A percentile compares a stretch with the other conserved stretches of the same genome.
These are phyloP conservation scores for Mustelus asterias DNA, from an alignment of 2,113 vertebrate species.

Conservation along the genomic window DNA sequence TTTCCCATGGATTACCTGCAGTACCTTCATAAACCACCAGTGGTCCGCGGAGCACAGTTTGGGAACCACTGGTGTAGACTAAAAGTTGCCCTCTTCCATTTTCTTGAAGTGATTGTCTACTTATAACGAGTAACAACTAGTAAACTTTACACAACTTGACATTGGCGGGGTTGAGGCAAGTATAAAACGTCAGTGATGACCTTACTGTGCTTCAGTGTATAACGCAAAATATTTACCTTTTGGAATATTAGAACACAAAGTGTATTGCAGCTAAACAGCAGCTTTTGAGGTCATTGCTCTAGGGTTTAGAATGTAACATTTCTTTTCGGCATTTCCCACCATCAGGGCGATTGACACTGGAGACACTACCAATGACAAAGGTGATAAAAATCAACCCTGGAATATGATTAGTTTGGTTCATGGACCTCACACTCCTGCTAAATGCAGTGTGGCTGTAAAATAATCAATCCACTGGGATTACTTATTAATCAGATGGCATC, in stretches of 20 bases:
- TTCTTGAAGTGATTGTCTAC: not conserved
- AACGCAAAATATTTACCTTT: conserved; percentile 27
- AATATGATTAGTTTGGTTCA: not conserved
- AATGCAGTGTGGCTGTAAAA: not conserved
- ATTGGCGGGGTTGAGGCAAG: conserved; percentile 1
- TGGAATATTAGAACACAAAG: conserved; percentile 21
- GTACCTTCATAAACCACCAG: too few relatives aligned
- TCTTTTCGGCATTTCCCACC: not conserved
- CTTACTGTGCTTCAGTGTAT: not conserved
- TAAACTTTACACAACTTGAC: not conserved
- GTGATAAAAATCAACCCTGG: not conserved
- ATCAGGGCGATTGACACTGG: not conserved
- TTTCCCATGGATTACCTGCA: too few relatives aligned
- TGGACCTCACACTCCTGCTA: not conserved
- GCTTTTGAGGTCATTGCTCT: conserved; percentile 14
- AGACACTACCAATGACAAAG: not conserved
- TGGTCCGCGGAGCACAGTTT: too few relatives aligned
- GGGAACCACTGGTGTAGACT: not conserved
- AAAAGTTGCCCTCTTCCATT: not conserved
- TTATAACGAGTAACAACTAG: not conserved
- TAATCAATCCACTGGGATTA: not conserved
- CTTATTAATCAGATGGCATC: not conserved
- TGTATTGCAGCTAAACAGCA: conserved; percentile 22
- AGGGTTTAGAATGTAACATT: not conserved
- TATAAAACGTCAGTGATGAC: not conserved